Evolutionary conservation across 2,113 vertebrate genomes (phyloP).

Genomic region (Actenoides lindsayi): DNA sequence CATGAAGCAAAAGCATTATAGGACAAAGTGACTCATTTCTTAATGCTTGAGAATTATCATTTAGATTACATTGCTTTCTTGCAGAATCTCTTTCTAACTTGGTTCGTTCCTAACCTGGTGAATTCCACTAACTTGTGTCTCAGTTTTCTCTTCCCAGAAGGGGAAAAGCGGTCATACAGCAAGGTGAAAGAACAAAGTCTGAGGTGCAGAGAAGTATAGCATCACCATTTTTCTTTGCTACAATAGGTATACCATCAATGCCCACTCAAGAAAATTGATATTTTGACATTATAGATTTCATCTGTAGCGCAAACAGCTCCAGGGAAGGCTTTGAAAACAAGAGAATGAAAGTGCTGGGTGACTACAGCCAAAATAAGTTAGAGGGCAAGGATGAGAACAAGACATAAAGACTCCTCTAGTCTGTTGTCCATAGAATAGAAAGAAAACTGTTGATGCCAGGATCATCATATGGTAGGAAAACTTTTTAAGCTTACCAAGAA

Average conservation of each 20-base stretch:
- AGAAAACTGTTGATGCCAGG: background rate
- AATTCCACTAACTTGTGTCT: background rate
- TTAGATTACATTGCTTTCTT: background rate
- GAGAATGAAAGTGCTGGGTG: background rate
- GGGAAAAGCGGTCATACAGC: background rate
- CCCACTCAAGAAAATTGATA: background rate
- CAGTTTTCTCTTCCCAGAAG: background rate
- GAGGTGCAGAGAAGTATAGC: background rate
- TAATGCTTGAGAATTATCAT: background rate
- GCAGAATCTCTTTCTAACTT: background rate
- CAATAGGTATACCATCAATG: background rate
- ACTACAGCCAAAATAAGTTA: background rate
- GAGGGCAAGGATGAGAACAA: background rate
- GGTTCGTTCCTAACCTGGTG: accelerated
- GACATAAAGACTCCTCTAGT: background rate
- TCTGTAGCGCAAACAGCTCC: background rate
- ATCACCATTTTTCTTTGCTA: background rate
- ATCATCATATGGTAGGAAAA: background rate
- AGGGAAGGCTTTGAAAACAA: background rate
- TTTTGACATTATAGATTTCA: background rate
- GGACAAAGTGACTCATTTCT: background rate
- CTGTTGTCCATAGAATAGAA: background rate
- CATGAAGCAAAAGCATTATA: background rate
- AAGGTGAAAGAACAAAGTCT: background rate
- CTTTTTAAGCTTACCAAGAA: background rate